A percentile compares a stretch with the other conserved stretches of the same genome.
Conservation (phyloP, 2,888 invertebrate species). For the Lamellibrachia columna region DNA sequence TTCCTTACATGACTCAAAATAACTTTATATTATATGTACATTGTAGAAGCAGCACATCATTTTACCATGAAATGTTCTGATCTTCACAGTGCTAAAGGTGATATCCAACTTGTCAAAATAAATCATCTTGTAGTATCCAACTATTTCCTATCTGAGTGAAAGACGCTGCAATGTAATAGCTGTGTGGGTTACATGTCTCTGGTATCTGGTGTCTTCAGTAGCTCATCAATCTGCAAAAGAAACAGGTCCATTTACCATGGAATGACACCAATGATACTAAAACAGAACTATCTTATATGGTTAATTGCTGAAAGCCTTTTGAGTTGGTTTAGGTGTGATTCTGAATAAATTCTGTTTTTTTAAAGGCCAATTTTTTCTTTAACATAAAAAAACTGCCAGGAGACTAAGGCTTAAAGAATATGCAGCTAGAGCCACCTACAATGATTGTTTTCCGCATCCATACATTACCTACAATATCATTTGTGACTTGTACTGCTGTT, state of each 20-base stretch:
- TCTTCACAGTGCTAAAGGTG: background rate
- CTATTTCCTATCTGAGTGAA: conserved; percentile 1
- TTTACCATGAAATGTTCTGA: background rate
- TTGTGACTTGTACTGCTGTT: too few relatives aligned
- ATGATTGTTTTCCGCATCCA: too few relatives aligned
- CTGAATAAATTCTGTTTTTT: too few relatives aligned
- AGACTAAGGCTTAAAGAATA: too few relatives aligned
- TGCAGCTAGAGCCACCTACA: too few relatives aligned
- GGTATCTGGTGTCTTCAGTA: background rate
- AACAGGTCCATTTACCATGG: background rate
- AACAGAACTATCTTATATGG: background rate
- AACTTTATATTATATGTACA: background rate
- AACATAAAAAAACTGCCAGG: too few relatives aligned
- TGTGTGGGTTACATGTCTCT: background rate
- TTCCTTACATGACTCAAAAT: too few relatives aligned
- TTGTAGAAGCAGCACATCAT: background rate
- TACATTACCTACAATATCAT: too few relatives aligned
- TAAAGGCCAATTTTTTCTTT: background rate
- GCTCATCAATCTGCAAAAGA: background rate
- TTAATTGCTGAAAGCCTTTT: too few relatives aligned
- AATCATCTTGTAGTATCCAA: background rate
- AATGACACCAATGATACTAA: background rate
- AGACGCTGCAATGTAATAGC: background rate
- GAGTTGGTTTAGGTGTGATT: too few relatives aligned
- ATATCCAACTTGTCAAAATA: background rate